Evolutionary conservation across 2,113 vertebrate species (phyloP), one percentile per base, ranked within the genome.

Genomic region (Toxotes chatareus): DNA sequence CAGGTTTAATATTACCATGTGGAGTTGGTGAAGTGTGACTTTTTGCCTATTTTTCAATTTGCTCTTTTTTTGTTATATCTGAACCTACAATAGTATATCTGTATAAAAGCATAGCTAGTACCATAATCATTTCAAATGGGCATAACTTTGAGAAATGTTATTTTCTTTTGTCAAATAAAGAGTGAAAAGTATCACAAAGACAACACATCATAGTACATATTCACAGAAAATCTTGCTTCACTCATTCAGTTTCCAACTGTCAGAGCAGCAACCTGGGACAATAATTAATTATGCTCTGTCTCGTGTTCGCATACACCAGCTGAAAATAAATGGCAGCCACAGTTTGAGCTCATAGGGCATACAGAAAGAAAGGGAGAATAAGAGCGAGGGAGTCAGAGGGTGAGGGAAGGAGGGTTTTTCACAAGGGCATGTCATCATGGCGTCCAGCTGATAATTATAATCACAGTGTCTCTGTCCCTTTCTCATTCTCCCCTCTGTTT

Each of bases 301-400:
- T 53, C 3, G 21, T 83, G 56, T 83, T 92, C 83, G 86, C 42
- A 73, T 74, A 55, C 67, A 71, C 60, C 60, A 79, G 82, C 83
- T 88, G 78, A 83, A 90, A 88, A 84, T 86, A 89, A 90, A 87
- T 75, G 78, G 17, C 53, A 75, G 38, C 51, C 65, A 76, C 80
- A 69, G 56, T 78, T 77, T 82, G 62, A 71, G 55, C 74, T 86
- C 62, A 17, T 27, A 31, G 42, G 47, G 9, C 67, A 70, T 44
- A 44, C 44, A 49, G 80, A 69, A 44, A 69, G 65, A 63, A 67
- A 56, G 49, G 14, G 27, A 64, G 36, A n/a, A 55, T 71, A 49
- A 59, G 44, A 42, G 61, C 32, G 47, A n/a, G 60, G 11, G 40
- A 67, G 49, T 7, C 23, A 31, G 16, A 66, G 31, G 72, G 46